These are phyloP conservation scores for Psammodynastes pulverulentus DNA, from an alignment of 2,113 vertebrate genomes.

Conservation along the genomic window DNA sequence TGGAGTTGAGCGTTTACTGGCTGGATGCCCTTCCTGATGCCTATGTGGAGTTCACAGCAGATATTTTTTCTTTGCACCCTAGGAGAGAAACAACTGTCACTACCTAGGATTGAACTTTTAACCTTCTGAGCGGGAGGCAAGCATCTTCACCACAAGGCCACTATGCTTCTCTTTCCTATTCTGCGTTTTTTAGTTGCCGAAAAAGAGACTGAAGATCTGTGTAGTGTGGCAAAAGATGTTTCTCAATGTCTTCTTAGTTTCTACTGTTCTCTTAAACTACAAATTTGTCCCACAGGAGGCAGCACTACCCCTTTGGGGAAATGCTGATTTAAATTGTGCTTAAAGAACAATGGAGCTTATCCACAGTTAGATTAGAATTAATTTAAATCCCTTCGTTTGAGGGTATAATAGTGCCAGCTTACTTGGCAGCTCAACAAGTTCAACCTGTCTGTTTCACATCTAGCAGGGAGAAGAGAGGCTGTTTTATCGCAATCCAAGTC, in stretches of 20 bases:
- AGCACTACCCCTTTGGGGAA: background rate
- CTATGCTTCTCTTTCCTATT: background rate
- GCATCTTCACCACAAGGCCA: background rate
- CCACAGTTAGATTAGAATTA: background rate
- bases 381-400: background rate
- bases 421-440: background rate
- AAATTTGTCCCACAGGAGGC: background rate
- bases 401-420: background rate
- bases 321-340: background rate
- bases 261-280: background rate
- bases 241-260: background rate
- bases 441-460: background rate
- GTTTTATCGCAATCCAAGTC: background rate
- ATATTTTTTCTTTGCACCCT: background rate
- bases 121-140: background rate
- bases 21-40: background rate
- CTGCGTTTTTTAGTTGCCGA: background rate
- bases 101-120: background rate
- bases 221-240: background rate
- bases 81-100: background rate
- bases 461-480: background rate
- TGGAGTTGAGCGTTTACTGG: background rate
- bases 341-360: background rate
- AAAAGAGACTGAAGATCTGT: background rate
- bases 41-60: background rate